Evolutionary conservation across 2,113 vertebrate species (phyloP).

Genomic region (Chloroceryle aenea): DNA sequence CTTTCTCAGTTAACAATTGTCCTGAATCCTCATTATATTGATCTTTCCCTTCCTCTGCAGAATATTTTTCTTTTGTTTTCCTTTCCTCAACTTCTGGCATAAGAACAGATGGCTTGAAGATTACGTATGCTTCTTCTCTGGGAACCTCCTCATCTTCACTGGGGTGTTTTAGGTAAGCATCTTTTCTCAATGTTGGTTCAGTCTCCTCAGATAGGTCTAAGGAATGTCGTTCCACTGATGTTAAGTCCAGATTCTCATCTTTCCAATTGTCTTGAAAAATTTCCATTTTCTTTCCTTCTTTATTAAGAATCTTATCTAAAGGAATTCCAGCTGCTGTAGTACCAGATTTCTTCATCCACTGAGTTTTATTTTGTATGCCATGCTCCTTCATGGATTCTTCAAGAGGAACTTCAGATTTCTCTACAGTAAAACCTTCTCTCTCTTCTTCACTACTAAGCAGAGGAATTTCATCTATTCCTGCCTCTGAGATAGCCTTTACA

Average conservation of each 20-base stretch:
- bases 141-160: not conserved
- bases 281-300: slow-evolving; percentile 10
- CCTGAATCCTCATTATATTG: slow-evolving; percentile 44
- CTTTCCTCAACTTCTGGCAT: not conserved
- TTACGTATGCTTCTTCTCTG: not conserved
- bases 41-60: not conserved
- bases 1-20: not conserved
- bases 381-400: not conserved
- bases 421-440: not conserved
- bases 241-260: not conserved
- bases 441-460: not conserved
- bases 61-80: not conserved
- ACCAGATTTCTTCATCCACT: not conserved
- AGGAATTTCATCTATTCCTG: not conserved
- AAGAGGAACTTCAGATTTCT: not conserved
- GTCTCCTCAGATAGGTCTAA: not conserved
- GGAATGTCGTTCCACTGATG: not conserved
- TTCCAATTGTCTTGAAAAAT: not conserved
- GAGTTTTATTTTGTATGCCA: not conserved
- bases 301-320: not conserved
- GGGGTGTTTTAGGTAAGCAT: not conserved
- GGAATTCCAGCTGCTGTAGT: not conserved
- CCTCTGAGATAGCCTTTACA: not conserved
- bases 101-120: not conserved
- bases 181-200: not conserved